These are phyloP conservation scores for Microtus agrestis DNA, from an alignment of 2,797 vertebrate species.

Conservation along the genomic window DNA sequence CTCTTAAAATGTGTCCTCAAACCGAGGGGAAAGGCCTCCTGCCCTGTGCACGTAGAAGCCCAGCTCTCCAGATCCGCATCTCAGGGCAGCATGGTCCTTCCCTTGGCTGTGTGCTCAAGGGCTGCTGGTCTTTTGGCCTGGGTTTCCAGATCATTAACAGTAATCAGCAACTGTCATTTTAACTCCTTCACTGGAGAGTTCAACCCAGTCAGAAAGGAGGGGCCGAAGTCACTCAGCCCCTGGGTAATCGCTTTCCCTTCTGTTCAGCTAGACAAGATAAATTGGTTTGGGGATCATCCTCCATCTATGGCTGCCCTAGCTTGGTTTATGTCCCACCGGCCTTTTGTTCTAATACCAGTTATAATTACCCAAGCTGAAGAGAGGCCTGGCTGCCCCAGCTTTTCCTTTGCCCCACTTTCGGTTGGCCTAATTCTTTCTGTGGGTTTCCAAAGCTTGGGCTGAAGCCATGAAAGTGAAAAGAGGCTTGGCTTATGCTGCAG, in stretches of 20 bases:
- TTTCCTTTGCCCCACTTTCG: slow-evolving; percentile 72
- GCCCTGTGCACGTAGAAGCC: not conserved
- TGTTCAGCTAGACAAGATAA: slow-evolving; percentile 24
- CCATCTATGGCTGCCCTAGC: slow-evolving; percentile 9
- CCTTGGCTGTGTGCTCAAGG: not conserved
- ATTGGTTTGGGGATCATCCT: slow-evolving; percentile 48
- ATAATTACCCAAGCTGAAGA: slow-evolving; percentile 56
- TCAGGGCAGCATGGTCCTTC: not conserved
- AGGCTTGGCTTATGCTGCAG: not conserved
- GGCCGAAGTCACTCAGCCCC: not conserved
- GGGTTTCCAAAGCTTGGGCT: slow-evolving; percentile 57
- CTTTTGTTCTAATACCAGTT: slow-evolving; percentile 60
- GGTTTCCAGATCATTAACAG: slow-evolving; percentile 30
- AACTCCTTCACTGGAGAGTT: not conserved
- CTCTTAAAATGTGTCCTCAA: not conserved
- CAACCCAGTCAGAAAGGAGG: not conserved
- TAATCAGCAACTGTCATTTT: slow-evolving; percentile 26
- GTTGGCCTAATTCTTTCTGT: slow-evolving; percentile 66
- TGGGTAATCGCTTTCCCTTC: slow-evolving; percentile 42
- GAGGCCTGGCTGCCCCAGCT: slow-evolving; percentile 45
- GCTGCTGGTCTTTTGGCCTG: slow-evolving; percentile 13
- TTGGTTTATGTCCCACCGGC: slow-evolving; percentile 39
- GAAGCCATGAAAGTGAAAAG: slow-evolving; percentile 53
- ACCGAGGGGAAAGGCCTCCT: not conserved
- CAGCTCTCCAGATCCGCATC: not conserved